Base-by-base conservation (phyloP, 1,140 invertebrate genomes). In the Drosophila orena region DNA sequence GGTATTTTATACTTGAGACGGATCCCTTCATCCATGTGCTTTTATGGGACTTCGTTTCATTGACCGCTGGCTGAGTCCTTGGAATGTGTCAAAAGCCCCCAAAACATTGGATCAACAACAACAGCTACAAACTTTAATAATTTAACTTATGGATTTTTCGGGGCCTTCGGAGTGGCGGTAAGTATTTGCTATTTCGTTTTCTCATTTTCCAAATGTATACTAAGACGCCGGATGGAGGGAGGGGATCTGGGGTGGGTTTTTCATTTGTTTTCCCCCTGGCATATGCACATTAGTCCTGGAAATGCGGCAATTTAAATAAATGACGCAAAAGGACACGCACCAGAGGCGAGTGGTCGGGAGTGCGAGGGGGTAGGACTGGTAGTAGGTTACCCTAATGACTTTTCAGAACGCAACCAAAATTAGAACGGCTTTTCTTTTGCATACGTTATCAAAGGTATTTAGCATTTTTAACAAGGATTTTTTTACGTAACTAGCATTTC, bases 241-340 rank as follows among this genome's bases (percentile, higher is more conserved):
- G 30, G 3, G 22, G 17, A 34, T 43, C 37, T 34, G 64, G 81
- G 83, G 84, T 88, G 83, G 61, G 73, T 76, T 76, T 76, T 76
- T 75, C 72, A 75, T 74, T 75, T 76, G 58, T 46, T 66, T 75
- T 74, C 47, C 47, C 50, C 42, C 35, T 50, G 78, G 84, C 83
- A 88, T 83, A 88, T 79, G 84, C 83, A 86, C 83, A 89, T 83
- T 89, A 89, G 72, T 64, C 55, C 62, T 88, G 47, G 79, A 86
- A 86, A 79, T 66, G 79, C 66, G 86, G 88, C 85, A 90, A 90
- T 90, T 90, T 90, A 90, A 90, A 90, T 90, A 90, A 90, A 90
- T 81, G 83, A 86, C 81, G 81, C 72, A 66, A 80, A 77, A 81
- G 70, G 78, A 88, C 78, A 86, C 81, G 81, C 81, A 86, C 79